phyloP scores from a whole-genome alignment of 2,797 vertebrate species.

The Acanthopagrus latus region DNA sequence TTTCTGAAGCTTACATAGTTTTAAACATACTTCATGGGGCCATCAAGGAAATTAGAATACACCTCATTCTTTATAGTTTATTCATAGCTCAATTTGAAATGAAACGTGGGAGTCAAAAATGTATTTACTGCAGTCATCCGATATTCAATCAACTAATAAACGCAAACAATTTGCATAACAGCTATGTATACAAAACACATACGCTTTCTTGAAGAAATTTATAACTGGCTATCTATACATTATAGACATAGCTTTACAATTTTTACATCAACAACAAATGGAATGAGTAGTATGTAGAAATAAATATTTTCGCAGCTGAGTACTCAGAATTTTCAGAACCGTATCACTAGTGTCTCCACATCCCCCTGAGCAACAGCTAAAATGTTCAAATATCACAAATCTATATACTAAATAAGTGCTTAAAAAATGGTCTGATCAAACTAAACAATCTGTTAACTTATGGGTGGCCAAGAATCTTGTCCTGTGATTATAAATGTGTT shows the following conservation, averaged over 20 bases:
- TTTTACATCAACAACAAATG: neutral
- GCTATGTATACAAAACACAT: neutral
- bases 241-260: neutral
- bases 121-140: neutral
- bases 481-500: neutral
- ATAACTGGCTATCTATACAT: neutral
- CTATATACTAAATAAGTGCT: neutral
- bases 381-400: neutral
- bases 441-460: neutral
- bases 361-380: neutral
- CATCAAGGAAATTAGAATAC: constrained; percentile 20
- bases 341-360: neutral
- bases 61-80: neutral
- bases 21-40: neutral
- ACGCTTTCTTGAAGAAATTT: neutral
- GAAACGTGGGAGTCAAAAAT: neutral
- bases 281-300: neutral
- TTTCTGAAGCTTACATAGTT: neutral
- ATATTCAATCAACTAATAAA: neutral
- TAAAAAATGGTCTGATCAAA: neutral
- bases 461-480: neutral
- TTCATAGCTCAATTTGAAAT: neutral
- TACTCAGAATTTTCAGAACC: neutral
- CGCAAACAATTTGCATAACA: neutral
- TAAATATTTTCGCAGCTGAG: neutral